Base-by-base conservation (phyloP, 30 jellyfish, hydroid and myxozoan genomes). In the Hydractinia symbiolongicarpus region DNA sequence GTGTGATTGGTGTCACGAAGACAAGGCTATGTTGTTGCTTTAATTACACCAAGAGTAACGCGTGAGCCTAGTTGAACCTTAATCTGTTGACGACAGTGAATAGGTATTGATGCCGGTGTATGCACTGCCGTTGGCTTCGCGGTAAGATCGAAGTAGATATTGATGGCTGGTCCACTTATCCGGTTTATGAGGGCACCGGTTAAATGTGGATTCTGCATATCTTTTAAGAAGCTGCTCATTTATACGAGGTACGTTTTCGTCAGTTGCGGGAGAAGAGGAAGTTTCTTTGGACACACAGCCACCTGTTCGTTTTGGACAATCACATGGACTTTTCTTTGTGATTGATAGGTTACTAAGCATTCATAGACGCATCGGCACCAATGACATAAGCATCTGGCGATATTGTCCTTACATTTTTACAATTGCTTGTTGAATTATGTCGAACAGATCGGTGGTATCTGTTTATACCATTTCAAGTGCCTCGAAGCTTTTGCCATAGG, bases 1-100 rank as follows among this genome's bases (percentile, higher is more conserved):
- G 87, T 79, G 69, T 79, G 87, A 52, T 79, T 67, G 19, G 87
- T 79, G 69, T 79, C 74, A 20, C 53, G 68, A 8, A 50, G 50
- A 16, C 19, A 78, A 16, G 3, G 87, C 16, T 9, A 81, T 11
- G 79, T 71, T 7, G 50, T 64, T 15, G 88, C 20, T 64, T 81
- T 86, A 9, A 67, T 14, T 9, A 79, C 30, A 11, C 85, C 86
- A 9, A 66, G 86, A 21, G 15, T 11, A 69, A 61, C 85, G 4
- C 9, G 4, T 58, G 15, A 13, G 69, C 19, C 69, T 58, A 58
- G 69, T 17, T 58, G 69, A 0, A 0, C 83, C 53, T 77, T 77
- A 15, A 77, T 52, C 76, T 77, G 54, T 10, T 17, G 53, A 52
- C 53, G 60, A 2, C 83, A 77, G 53, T 77, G 85, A 53, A 11